Base-by-base conservation (phyloP, 1,140 invertebrate genomes). In the Monochamus saltuarius region DNA sequence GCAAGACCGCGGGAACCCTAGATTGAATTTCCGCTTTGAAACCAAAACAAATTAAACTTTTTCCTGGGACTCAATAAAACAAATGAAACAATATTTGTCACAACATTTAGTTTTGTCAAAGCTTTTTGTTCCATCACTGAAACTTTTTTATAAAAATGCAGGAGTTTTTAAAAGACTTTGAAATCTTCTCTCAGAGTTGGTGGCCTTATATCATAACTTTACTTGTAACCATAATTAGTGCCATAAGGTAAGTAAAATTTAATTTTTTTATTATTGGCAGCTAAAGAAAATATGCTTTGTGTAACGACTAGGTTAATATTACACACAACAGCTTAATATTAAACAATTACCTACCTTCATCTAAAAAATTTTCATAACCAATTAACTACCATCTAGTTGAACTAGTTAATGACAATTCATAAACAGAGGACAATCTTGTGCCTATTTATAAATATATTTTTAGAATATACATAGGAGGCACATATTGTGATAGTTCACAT, bases 381-480 rank as follows among this genome's bases (percentile, higher is more conserved):
- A n/a, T n/a, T n/a, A n/a, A n/a, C n/a, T n/a, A n/a, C n/a, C n/a
- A n/a, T n/a, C n/a, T n/a, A n/a, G n/a, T n/a, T n/a, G n/a, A n/a
- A n/a, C n/a, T n/a, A n/a, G n/a, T n/a, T n/a, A n/a, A n/a, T n/a
- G n/a, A n/a, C n/a, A n/a, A n/a, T n/a, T n/a, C n/a, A n/a, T n/a
- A n/a, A n/a, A n/a, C n/a, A n/a, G n/a, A n/a, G n/a, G n/a, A n/a
- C n/a, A n/a, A n/a, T n/a, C n/a, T n/a, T n/a, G n/a, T n/a, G n/a
- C n/a, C n/a, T n/a, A n/a, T n/a, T n/a, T n/a, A n/a, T n/a, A n/a
- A n/a, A n/a, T 34, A 17, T 46, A 10, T 14, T 70, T 73, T 40
- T 54, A 79, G 79, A 68, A 59, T 66, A 53, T 79, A 78, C 52
- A 73, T 78, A 65, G 78, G 71, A 13, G 79, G 79, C 16, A 67